These are phyloP conservation scores for Lampris incognitus DNA, from an alignment of 2,113 vertebrate species.

Conservation along the genomic window DNA sequence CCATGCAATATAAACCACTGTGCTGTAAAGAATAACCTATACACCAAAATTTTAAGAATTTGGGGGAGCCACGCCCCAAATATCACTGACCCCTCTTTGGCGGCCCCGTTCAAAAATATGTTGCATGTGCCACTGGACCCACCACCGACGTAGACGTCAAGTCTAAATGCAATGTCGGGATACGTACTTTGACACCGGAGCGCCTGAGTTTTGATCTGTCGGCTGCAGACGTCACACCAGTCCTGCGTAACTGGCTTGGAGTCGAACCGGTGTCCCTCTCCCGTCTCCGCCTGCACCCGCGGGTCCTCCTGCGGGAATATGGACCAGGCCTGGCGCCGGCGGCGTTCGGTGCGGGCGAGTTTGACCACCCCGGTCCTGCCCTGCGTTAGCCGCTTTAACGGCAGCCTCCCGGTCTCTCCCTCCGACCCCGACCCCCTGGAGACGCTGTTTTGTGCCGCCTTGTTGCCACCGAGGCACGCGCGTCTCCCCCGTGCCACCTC, in stretches of 20 bases:
- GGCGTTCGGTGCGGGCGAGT: slow-evolving; percentile 78
- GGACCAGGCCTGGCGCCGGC: slow-evolving; percentile 87
- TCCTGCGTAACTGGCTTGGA: slow-evolving; percentile 75
- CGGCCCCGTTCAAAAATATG: too few species aligned
- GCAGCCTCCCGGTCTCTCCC: slow-evolving; percentile 38
- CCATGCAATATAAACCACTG: too few species aligned
- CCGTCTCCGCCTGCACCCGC: slow-evolving; percentile 80
- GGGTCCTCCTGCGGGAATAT: slow-evolving; percentile 85
- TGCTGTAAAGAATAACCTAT: too few species aligned
- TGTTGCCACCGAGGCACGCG: slow-evolving; percentile 32
- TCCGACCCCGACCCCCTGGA: not conserved
- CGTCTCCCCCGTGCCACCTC: slow-evolving; percentile 25
- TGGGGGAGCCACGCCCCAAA: too few species aligned
- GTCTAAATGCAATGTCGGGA: not conserved
- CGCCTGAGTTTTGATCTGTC: slow-evolving; percentile 81
- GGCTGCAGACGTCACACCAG: slow-evolving; percentile 91
- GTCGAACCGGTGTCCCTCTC: slow-evolving; percentile 87
- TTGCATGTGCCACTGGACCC: too few species aligned
- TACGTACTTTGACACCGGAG: slow-evolving; percentile 90
- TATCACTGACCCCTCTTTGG: too few species aligned
- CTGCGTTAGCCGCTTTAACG: slow-evolving; percentile 75
- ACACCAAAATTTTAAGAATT: too few species aligned
- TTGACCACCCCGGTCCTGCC: slow-evolving; percentile 79
- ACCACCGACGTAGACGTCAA: not conserved
- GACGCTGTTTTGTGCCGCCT: slow-evolving; percentile 25